Evolutionary conservation across 2,113 vertebrate species (phyloP).

Genomic region (Neolamprologus toae): DNA sequence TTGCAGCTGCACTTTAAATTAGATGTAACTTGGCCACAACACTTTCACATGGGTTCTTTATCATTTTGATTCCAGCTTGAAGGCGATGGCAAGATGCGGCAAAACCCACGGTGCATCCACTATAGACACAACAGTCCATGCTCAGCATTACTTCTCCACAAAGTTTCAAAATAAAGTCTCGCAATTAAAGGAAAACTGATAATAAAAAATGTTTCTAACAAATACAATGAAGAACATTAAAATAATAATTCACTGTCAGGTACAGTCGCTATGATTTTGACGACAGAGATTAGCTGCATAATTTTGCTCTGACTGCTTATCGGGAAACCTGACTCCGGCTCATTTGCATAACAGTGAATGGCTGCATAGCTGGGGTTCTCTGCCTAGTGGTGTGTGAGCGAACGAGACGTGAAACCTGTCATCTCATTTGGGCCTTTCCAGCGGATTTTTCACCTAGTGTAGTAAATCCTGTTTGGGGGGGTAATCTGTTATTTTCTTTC

Average conservation of each 20-base stretch:
- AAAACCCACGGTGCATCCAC: accelerated
- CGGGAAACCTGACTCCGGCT: accelerated
- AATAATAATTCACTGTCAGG: neutral
- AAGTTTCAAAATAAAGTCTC: accelerated
- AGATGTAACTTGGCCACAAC: neutral
- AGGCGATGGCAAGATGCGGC: accelerated
- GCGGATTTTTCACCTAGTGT: accelerated
- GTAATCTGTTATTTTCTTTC: neutral
- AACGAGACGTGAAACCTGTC: accelerated
- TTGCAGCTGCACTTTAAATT: accelerated
- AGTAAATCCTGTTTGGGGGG: neutral
- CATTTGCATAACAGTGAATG: neutral
- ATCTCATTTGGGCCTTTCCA: neutral
- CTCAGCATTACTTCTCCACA: neutral
- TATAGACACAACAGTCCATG: neutral
- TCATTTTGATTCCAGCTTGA: accelerated
- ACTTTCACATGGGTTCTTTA: neutral
- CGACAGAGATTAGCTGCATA: neutral
- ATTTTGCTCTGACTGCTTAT: neutral
- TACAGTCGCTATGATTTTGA: neutral
- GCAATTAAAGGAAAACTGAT: neutral
- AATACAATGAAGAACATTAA: neutral
- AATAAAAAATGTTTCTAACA: neutral
- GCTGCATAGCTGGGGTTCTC: accelerated
- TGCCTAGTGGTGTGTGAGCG: neutral